Base-by-base conservation (phyloP, 2,797 vertebrate genomes). In the Epinephelus coioides region DNA sequence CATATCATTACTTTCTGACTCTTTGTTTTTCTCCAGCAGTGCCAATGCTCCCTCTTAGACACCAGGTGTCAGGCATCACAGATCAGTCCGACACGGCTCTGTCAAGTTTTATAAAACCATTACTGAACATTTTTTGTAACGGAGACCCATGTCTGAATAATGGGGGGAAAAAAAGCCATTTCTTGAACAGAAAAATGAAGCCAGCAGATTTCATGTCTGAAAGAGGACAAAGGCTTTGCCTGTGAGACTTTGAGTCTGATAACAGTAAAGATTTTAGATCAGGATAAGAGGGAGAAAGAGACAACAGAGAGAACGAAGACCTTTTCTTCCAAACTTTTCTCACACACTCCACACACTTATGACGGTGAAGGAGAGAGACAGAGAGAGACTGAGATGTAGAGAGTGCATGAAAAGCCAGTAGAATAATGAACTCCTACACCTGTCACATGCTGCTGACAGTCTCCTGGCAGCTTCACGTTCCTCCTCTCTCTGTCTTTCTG, bases 361-460 rank as follows among this genome's bases (percentile, higher is more conserved):
- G 55, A 25, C 4, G 1, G 27, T 13, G 19, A 55, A 53, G 30
- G 23, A 72, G 60, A 72, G 60, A 76, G 47, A 60, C 18, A 18
- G 57, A 23, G 8, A 23, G 43, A 13, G 18, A 30, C 38, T 34
- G 34, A 34, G 34, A 34, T 34, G 34, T 43, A 60, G 2, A 51
- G 40, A 27, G n/a, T 64, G 27, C 54, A 70, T 77, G 60, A 47
- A 49, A 62, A 81, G 66, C 6, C 46, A 18, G 68, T 23, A 21
- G 70, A 76, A 77, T 78, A 86, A 87, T 86, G 46, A 83, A 79
- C 75, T 85, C 51, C 76, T 76, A 23, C 74, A 76, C 14, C 71
- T 84, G 82, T 78, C 78, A 75, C 65, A 72, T 23, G 69, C 70
- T 21, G 72, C 69, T 65, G 79, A 78, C 61, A 85, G 73, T 57